These are phyloP conservation scores for Amphibalanus amphitrite DNA, from an alignment of 1,140 invertebrate species.

Conservation along the genomic window DNA sequence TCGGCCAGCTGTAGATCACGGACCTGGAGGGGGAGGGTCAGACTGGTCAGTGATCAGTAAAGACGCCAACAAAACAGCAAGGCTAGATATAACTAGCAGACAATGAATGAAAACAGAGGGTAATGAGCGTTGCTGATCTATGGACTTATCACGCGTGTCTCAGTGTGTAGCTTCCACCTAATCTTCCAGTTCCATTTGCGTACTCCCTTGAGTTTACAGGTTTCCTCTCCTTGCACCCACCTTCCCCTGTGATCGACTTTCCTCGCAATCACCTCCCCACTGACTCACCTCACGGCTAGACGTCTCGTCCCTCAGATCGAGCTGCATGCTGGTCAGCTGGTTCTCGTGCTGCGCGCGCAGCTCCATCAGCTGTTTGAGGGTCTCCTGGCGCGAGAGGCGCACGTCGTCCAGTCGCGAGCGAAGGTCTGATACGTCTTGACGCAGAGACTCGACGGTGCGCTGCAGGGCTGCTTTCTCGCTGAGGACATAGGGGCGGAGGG, in stretches of 20 bases:
- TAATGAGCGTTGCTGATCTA: too few relatives aligned
- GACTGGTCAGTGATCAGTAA: too few relatives aligned
- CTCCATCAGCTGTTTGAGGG: slow-evolving; percentile 42
- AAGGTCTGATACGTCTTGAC: slow-evolving; percentile 44
- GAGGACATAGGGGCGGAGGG: slow-evolving; percentile 16
- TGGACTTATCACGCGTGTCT: too few relatives aligned
- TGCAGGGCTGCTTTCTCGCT: slow-evolving; percentile 53
- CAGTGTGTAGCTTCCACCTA: too few relatives aligned
- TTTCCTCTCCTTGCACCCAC: too few relatives aligned
- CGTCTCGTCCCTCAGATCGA: slow-evolving; percentile 52
- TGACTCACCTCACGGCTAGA: slow-evolving; percentile 34
- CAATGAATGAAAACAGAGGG: too few relatives aligned
- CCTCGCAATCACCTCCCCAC: too few relatives aligned
- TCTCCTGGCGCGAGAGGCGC: slow-evolving; percentile 44
- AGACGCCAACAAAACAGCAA: too few relatives aligned
- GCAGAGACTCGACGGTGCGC: slow-evolving; percentile 45
- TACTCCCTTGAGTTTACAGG: too few relatives aligned
- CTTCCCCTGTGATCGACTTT: too few relatives aligned
- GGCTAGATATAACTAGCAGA: too few relatives aligned
- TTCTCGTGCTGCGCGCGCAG: slow-evolving; percentile 40
- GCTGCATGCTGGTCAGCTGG: slow-evolving; percentile 41
- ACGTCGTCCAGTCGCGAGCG: slow-evolving; percentile 51
- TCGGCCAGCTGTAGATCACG: slow-evolving; percentile 32
- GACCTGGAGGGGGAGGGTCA: background rate
- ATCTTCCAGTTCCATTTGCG: too few relatives aligned